These are phyloP conservation scores for Paracanthobrama guichenoti DNA, from an alignment of 2,113 vertebrate species.

Conservation along the genomic window DNA sequence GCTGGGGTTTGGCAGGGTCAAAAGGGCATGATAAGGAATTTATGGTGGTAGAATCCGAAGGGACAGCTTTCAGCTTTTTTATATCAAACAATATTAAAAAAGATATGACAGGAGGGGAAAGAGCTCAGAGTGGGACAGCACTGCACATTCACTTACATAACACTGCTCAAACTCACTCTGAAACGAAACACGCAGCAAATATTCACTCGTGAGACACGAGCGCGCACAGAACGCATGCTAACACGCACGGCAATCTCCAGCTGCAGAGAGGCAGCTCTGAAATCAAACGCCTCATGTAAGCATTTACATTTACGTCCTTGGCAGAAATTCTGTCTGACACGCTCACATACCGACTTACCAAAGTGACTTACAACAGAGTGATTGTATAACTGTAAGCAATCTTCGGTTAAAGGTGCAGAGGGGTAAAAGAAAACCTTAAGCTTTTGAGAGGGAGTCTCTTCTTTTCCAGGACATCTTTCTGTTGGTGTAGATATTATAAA, in stretches of 20 bases:
- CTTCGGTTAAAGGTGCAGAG: background rate
- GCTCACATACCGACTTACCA: background rate
- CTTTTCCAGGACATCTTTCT: slow-evolving; percentile 24
- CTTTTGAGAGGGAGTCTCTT: background rate
- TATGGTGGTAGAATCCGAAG: slow-evolving; percentile 25
- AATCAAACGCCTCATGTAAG: slow-evolving; percentile 15
- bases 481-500: slow-evolving; percentile 10
- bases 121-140: background rate
- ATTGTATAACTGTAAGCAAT: slow-evolving; percentile 10
- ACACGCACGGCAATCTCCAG: background rate
- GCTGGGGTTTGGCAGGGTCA: slow-evolving; percentile 16
- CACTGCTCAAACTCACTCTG: background rate
- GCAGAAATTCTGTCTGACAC: background rate
- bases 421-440: background rate
- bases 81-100: slow-evolving; percentile 42
- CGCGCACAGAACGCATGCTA: background rate
- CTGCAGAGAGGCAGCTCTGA: background rate
- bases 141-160: slow-evolving; percentile 18
- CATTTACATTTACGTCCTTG: slow-evolving; percentile 23
- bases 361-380: slow-evolving; percentile 24
- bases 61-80: slow-evolving; percentile 34
- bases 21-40: slow-evolving; percentile 30
- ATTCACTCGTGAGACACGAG: background rate
- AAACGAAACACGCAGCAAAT: slow-evolving; percentile 1
- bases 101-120: slow-evolving; percentile 13